Evolutionary conservation across 1,140 invertebrate genomes (phyloP).

Genomic region (Drosophila mauritiana): DNA sequence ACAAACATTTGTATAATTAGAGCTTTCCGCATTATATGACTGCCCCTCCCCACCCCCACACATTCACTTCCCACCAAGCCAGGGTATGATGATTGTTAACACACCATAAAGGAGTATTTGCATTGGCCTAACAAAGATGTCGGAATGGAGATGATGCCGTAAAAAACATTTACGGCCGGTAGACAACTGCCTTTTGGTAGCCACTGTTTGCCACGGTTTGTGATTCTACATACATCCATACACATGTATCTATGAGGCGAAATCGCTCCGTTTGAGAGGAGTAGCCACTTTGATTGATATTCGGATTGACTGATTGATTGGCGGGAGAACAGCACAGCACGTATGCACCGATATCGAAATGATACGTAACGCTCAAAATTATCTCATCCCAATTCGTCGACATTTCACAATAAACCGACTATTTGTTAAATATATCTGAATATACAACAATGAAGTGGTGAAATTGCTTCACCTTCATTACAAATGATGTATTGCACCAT

Average conservation of each 20-base stretch:
- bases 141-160: neutral
- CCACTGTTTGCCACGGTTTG: conserved; percentile 8
- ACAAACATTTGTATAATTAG: conserved; percentile 54
- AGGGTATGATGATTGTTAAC: neutral
- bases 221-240: conserved; percentile 4
- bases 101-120: conserved; percentile 36
- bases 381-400: neutral
- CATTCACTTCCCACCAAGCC: too few relatives aligned
- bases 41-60: neutral
- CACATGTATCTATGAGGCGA: neutral
- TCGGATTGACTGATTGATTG: conserved; percentile 23
- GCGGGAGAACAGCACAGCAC: conserved; percentile 23
- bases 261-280: conserved; percentile 12
- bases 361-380: neutral
- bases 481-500: too few relatives aligned
- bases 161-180: conserved; percentile 25
- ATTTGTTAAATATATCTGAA: conserved; percentile 1
- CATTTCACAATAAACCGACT: conserved; percentile 9
- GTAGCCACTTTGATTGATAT: conserved; percentile 39
- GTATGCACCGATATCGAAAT: conserved; percentile 25
- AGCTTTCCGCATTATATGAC: conserved; percentile 34
- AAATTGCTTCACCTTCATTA: neutral
- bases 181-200: conserved; percentile 5
- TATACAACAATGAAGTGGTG: neutral
- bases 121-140: conserved; percentile 7